Evolutionary conservation across 2,888 invertebrate genomes (phyloP).

Genomic region (Cylloceria caligata): DNA sequence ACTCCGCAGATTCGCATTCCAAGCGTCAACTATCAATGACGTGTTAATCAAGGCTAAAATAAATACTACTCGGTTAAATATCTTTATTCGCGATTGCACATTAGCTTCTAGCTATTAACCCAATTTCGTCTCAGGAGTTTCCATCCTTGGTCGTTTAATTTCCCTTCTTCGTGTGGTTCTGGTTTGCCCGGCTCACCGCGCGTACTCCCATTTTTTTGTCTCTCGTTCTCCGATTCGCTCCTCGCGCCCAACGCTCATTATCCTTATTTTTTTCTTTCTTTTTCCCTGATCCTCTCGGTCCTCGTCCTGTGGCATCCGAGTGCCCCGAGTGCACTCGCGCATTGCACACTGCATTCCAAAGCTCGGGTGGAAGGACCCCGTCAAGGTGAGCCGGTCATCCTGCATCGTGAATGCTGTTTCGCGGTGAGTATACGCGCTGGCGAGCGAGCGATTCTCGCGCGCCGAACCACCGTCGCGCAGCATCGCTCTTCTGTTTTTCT

Average conservation of each 20-base stretch:
- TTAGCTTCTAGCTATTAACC: constrained; percentile 65
- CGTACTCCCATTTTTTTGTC: constrained; percentile 27
- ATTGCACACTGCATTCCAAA: constrained; percentile 79
- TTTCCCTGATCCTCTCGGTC: constrained; percentile 57
- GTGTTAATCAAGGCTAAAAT: constrained; percentile 3
- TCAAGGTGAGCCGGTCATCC: constrained; percentile 82
- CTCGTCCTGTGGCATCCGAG: constrained; percentile 40
- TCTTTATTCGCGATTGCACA: constrained; percentile 31
- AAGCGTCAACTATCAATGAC: constrained; percentile 24
- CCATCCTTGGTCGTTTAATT: not conserved
- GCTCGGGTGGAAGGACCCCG: constrained; percentile 82
- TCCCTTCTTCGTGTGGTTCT: constrained; percentile 24
- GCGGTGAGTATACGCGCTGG: constrained; percentile 65
- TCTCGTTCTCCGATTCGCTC: constrained; percentile 27
- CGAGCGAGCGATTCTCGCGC: constrained; percentile 46
- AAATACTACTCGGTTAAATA: constrained; percentile 19
- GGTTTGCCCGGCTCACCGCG: constrained; percentile 1
- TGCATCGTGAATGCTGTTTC: constrained; percentile 72
- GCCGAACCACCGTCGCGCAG: constrained; percentile 10
- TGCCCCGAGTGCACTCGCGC: constrained; percentile 48
- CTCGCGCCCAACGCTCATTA: constrained; percentile 42
- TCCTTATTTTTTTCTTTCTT: constrained; percentile 45
- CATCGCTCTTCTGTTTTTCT: not conserved
- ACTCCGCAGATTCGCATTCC: not conserved
- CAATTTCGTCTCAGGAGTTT: constrained; percentile 57